These are phyloP conservation scores for Coregonus ussuriensis DNA, from an alignment of 2,797 vertebrate genomes.

Conservation along the genomic window DNA sequence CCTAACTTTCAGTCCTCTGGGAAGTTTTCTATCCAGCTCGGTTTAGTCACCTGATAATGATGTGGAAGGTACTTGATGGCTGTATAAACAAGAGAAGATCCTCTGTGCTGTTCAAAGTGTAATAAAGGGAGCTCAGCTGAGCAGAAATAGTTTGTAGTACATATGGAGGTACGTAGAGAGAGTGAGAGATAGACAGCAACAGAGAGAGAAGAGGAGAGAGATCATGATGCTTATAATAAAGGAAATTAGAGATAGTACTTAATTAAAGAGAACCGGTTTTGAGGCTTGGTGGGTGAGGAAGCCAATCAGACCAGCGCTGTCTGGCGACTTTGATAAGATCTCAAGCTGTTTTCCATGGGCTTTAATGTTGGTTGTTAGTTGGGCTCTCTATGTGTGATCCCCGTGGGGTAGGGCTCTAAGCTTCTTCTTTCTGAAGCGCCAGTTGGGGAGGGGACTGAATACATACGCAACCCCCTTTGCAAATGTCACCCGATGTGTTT, in stretches of 20 bases:
- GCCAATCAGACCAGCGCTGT: conserved; percentile 8
- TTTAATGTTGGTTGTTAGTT: conserved; percentile 37
- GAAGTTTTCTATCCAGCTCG: background rate
- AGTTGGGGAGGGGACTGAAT: conserved; percentile 50
- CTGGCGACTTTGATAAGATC: conserved; percentile 41
- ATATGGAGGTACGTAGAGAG: no score
- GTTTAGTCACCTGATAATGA: background rate
- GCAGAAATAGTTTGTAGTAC: background rate
- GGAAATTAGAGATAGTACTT: conserved; percentile 22
- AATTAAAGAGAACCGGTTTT: conserved; percentile 28
- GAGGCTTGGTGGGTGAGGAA: conserved; percentile 18
- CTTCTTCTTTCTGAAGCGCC: conserved; percentile 68
- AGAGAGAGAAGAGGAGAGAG: background rate
- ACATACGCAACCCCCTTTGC: conserved; percentile 55
- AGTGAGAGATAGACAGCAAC: no score
- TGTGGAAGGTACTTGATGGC: background rate
- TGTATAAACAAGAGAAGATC: background rate
- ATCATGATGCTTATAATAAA: conserved; percentile 15
- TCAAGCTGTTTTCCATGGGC: conserved; percentile 55
- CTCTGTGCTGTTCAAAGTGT: background rate
- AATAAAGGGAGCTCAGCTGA: background rate
- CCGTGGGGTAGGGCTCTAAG: conserved; percentile 66
- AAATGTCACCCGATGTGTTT: conserved; percentile 52
- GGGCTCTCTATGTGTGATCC: conserved; percentile 50
- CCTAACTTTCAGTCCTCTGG: background rate